Evolutionary conservation across 2,888 invertebrate species (phyloP).

Genomic region (Mimas tiliae): DNA sequence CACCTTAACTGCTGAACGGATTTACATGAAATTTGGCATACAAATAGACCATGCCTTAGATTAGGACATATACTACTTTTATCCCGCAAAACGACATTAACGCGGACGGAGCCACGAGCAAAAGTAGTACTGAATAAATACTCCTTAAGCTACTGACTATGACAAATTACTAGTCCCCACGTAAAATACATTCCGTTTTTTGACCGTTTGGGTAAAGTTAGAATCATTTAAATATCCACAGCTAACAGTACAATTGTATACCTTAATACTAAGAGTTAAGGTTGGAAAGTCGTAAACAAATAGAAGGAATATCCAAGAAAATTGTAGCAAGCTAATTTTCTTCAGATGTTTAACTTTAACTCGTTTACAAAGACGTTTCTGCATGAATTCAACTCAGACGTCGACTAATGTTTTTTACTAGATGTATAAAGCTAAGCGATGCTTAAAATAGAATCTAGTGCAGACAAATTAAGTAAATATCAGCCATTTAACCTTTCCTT

Average conservation of each 20-base stretch:
- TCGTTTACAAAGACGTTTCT: constrained; percentile 2
- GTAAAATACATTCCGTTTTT: neutral
- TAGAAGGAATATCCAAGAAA: neutral
- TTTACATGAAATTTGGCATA: too few relatives aligned
- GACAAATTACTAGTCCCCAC: neutral
- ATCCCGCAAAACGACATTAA: too few relatives aligned
- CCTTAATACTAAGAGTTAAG: neutral
- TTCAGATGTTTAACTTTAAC: constrained; percentile 12
- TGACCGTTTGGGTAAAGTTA: neutral
- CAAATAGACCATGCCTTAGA: too few relatives aligned
- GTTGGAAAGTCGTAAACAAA: neutral
- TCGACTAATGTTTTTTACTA: constrained; percentile 4
- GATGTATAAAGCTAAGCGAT: neutral
- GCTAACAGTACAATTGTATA: neutral
- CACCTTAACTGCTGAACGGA: too few relatives aligned
- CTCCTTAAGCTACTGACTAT: neutral
- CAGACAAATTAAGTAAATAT: neutral
- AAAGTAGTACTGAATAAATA: too few relatives aligned
- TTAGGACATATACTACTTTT: too few relatives aligned
- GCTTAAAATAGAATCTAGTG: neutral
- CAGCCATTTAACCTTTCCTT: neutral
- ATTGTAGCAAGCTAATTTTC: constrained; percentile 9
- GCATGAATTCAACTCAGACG: constrained; percentile 2
- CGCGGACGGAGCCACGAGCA: too few relatives aligned
- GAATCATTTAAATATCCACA: too few relatives aligned